These are phyloP conservation scores for Tubulanus polymorphus DNA, from an alignment of 2,888 invertebrate genomes.

Conservation along the genomic window DNA sequence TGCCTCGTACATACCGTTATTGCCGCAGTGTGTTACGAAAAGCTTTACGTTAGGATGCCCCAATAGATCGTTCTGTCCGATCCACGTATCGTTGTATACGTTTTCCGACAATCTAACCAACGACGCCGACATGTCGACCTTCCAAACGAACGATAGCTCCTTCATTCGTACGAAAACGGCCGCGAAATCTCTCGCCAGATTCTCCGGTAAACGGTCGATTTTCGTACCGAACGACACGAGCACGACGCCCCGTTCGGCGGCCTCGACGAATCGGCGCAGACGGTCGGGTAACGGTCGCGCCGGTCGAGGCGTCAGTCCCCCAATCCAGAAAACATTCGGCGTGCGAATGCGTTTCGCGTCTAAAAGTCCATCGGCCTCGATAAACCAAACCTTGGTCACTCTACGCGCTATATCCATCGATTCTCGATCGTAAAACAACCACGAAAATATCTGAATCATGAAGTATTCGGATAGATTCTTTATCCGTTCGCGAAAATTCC, in stretches of 20 bases:
- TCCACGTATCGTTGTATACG: too few species aligned
- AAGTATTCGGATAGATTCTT: too few species aligned
- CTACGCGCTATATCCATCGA: too few species aligned
- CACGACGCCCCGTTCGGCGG: slow-evolving; percentile 22
- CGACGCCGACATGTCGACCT: too few species aligned
- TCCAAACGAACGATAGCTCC: too few species aligned
- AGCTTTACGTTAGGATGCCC: slow-evolving; percentile 24
- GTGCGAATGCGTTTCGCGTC: too few species aligned
- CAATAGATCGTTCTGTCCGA: slow-evolving; percentile 29
- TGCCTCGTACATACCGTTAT: slow-evolving; percentile 27
- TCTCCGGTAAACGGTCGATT: slow-evolving; percentile 12
- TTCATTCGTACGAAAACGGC: slow-evolving; percentile 17
- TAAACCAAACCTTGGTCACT: too few species aligned
- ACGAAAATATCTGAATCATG: too few species aligned
- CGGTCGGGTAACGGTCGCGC: slow-evolving; percentile 18
- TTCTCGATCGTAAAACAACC: too few species aligned
- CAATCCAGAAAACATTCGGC: slow-evolving; percentile 22
- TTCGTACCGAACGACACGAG: slow-evolving; percentile 26
- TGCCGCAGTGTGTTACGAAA: slow-evolving; percentile 32
- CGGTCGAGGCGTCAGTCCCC: slow-evolving; percentile 18
- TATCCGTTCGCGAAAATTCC: too few species aligned
- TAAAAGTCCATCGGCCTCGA: too few species aligned
- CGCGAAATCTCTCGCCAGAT: slow-evolving; percentile 14
- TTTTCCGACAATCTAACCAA: too few species aligned
- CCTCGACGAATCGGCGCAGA: slow-evolving; percentile 19